Evolutionary conservation across 2,888 invertebrate genomes (phyloP).

Genomic region (Rhagonycha lutea): DNA sequence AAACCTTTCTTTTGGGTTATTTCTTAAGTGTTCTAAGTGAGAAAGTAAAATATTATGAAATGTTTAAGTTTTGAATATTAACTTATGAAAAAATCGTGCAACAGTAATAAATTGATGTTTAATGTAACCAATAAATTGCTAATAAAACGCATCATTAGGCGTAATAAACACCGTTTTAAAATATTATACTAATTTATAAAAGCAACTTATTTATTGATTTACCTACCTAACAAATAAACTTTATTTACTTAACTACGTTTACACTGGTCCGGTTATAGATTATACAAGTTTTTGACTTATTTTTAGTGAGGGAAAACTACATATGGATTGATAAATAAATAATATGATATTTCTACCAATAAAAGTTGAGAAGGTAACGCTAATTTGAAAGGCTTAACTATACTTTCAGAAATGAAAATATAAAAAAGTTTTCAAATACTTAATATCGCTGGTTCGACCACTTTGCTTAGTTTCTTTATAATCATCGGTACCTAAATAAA

Average conservation of each 20-base stretch:
- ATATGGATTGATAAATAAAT: neutral
- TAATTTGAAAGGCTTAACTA: neutral
- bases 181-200: neutral
- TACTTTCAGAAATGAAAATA: neutral
- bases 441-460: neutral
- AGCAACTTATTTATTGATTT: neutral
- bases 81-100: neutral
- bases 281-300: neutral
- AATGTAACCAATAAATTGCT: neutral
- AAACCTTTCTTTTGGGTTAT: neutral
- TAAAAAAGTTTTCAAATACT: neutral
- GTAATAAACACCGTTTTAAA: neutral
- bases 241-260: neutral
- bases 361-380: neutral
- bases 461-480: neutral
- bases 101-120: neutral
- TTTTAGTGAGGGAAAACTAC: neutral
- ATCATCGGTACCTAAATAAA: neutral
- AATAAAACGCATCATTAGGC: neutral
- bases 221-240: neutral
- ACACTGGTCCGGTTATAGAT: neutral
- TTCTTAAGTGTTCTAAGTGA: neutral
- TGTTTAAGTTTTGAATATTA: neutral
- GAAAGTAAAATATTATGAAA: neutral
- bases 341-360: neutral